A percentile compares a stretch with the other conserved stretches of the same genome.
These are phyloP conservation scores for Kryptopterus vitreolus DNA, from an alignment of 2,797 vertebrate species.

Conservation along the genomic window DNA sequence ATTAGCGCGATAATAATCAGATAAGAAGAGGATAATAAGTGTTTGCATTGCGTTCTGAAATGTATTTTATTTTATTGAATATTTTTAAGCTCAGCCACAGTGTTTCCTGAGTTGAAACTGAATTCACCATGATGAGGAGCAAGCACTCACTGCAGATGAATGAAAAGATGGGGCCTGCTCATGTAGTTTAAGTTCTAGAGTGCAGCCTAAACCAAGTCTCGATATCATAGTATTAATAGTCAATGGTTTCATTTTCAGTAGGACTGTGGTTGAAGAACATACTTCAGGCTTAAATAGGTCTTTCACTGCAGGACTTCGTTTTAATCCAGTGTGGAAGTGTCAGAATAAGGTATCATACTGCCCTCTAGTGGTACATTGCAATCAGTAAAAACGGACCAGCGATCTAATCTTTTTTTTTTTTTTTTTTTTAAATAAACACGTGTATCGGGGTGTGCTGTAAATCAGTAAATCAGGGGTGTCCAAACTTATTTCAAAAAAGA, in stretches of 20 bases:
- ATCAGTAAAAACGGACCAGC: background rate
- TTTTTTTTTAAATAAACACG: background rate
- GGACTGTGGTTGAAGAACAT: background rate
- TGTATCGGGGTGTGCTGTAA: background rate
- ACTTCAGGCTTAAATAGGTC: background rate
- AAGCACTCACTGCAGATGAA: background rate
- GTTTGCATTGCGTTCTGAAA: background rate
- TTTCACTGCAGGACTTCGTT: background rate
- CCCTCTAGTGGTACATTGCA: constrained; percentile 45
- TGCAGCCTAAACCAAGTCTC: background rate
- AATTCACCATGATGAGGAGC: background rate
- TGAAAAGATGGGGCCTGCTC: background rate
- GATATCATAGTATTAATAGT: background rate
- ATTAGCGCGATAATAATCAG: background rate
- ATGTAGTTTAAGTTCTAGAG: background rate
- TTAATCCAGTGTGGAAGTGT: background rate
- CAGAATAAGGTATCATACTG: constrained; percentile 16
- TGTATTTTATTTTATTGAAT: too few relatives aligned
- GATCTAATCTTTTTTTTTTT: background rate
- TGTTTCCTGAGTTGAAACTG: too few relatives aligned
- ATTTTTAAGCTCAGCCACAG: background rate
- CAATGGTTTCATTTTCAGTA: background rate
- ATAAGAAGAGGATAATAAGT: background rate
- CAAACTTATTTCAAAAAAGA: background rate
- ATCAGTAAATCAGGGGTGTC: background rate